Conservation (phyloP, 2,888 invertebrate genomes). For the Campopleginae sp. region DNA sequence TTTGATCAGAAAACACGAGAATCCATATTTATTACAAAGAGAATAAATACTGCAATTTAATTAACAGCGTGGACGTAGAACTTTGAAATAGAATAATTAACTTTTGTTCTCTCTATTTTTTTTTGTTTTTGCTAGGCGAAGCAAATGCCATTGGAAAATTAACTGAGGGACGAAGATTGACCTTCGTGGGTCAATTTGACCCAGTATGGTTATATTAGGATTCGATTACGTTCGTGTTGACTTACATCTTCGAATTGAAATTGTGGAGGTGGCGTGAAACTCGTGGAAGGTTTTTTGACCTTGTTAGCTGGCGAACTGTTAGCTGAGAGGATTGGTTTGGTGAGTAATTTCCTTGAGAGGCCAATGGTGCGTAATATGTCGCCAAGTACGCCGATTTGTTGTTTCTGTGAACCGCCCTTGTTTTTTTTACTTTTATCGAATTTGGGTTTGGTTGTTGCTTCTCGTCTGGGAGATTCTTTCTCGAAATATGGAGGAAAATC, state of each 20-base stretch:
- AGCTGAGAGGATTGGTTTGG: constrained; percentile 42
- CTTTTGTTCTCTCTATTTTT: no score
- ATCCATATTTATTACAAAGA: neutral
- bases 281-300: constrained; percentile 53
- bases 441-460: constrained; percentile 10
- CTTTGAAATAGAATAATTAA: no score
- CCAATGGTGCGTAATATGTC: constrained; percentile 73
- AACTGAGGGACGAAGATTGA: neutral
- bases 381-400: constrained; percentile 65
- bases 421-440: constrained; percentile 16
- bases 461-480: constrained; percentile 39
- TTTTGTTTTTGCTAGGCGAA: no score
- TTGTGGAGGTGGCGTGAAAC: constrained; percentile 52
- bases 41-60: neutral
- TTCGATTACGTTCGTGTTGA: neutral
- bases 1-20: neutral
- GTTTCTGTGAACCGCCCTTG: constrained; percentile 61
- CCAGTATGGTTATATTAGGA: neutral
- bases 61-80: no score
- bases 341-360: constrained; percentile 60
- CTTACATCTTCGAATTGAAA: constrained; percentile 67
- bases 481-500: constrained; percentile 78
- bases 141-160: neutral
- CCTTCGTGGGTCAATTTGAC: neutral
- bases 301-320: constrained; percentile 6